Evolutionary conservation across 2,888 invertebrate species (phyloP).

Genomic region (Thecocarcelia acutangulata): DNA sequence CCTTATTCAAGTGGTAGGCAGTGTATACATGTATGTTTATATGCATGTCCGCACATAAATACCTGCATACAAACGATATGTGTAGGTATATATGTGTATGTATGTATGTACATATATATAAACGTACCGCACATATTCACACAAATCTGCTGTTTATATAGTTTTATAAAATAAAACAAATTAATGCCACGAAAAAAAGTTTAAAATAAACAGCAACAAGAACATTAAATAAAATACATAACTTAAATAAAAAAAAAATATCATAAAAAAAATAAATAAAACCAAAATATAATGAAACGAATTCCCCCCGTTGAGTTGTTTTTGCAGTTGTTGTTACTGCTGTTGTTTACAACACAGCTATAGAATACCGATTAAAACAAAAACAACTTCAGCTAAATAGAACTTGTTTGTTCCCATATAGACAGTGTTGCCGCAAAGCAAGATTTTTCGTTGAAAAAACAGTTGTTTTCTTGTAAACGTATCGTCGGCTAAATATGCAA

Average conservation of each 20-base stretch:
- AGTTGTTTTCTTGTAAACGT: too few species aligned
- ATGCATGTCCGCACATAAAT: too few species aligned
- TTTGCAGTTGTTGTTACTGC: slow-evolving; percentile 1
- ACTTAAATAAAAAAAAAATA: slow-evolving; percentile 27
- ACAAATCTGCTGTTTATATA: background rate
- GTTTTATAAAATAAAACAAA: slow-evolving; percentile 20
- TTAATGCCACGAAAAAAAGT: slow-evolving; percentile 17
- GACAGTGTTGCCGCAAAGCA: background rate
- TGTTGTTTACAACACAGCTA: slow-evolving; percentile 17
- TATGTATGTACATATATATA: background rate
- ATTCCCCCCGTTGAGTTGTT: slow-evolving; percentile 21
- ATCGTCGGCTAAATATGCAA: too few species aligned
- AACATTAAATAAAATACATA: slow-evolving; percentile 11
- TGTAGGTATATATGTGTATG: too few species aligned
- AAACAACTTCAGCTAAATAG: slow-evolving; percentile 38
- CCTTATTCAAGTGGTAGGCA: too few species aligned
- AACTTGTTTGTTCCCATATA: slow-evolving; percentile 40
- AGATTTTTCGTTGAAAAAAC: too few species aligned
- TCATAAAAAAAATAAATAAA: slow-evolving; percentile 38
- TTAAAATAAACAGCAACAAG: slow-evolving; percentile 19
- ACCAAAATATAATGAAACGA: slow-evolving; percentile 1
- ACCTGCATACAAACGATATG: background rate
- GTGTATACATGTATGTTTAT: background rate
- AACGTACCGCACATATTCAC: background rate
- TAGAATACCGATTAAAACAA: slow-evolving; percentile 47